A percentile compares a stretch with the other conserved stretches of the same genome.
Evolutionary conservation across 23 tunicate species (phyloP).

Genomic region (Corella eumyota): DNA sequence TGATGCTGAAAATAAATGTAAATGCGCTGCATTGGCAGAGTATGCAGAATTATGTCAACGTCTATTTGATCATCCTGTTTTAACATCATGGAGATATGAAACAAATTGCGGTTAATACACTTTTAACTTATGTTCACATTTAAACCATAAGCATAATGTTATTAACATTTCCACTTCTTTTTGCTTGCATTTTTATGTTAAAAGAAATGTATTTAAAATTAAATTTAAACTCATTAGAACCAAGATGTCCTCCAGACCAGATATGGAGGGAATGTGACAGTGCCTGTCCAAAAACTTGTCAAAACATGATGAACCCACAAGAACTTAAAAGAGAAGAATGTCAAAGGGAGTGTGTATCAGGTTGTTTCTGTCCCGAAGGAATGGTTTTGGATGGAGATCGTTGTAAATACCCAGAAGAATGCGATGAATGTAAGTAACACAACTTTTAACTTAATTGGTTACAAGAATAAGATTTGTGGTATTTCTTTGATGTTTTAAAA

Average conservation of each 20-base stretch:
- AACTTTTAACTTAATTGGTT: too few relatives aligned
- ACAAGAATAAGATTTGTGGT: too few relatives aligned
- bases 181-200: too few relatives aligned
- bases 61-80: slow-evolving; percentile 3
- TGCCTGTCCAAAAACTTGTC: slow-evolving; percentile 14
- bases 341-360: slow-evolving; percentile 11
- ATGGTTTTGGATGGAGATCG: slow-evolving; percentile 10
- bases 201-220: too few relatives aligned
- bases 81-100: slow-evolving; percentile 6
- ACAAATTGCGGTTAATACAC: not conserved
- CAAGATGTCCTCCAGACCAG: slow-evolving; percentile 1
- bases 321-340: not conserved
- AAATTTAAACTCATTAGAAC: slow-evolving; percentile 1
- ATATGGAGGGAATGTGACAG: slow-evolving; percentile 9
- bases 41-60: slow-evolving; percentile 16
- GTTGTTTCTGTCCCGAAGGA: slow-evolving; percentile 15
- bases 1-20: not conserved
- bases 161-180: too few relatives aligned
- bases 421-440: slow-evolving; percentile 14
- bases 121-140: too few relatives aligned
- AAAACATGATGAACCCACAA: slow-evolving; percentile 9
- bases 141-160: too few relatives aligned
- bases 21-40: slow-evolving; percentile 6
- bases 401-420: slow-evolving; percentile 5
- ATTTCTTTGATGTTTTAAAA: too few relatives aligned